phyloP scores from a whole-genome alignment of 2,113 vertebrate genomes.

The Nibea coibor region DNA sequence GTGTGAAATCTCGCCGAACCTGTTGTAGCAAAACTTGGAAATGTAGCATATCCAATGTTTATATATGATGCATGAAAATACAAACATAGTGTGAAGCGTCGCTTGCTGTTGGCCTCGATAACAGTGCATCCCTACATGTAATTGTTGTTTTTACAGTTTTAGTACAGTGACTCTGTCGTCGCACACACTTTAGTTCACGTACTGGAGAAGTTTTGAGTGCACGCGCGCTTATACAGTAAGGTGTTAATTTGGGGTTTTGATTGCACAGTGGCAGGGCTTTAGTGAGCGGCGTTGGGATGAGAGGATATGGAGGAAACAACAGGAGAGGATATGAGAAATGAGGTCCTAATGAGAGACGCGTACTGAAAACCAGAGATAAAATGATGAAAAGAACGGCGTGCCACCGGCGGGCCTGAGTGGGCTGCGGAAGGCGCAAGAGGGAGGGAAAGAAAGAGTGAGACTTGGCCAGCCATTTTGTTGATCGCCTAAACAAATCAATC shows the following conservation, averaged over 20 bases:
- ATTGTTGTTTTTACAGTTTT: neutral
- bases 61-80: neutral
- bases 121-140: neutral
- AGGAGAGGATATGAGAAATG: slow-evolving; percentile 36
- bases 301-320: slow-evolving; percentile 17
- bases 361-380: slow-evolving; percentile 55
- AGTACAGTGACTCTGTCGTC: neutral
- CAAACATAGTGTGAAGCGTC: neutral
- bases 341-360: slow-evolving; percentile 51
- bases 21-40: neutral
- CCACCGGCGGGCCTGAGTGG: slow-evolving; percentile 51
- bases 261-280: slow-evolving; percentile 24
- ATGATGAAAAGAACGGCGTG: slow-evolving; percentile 56
- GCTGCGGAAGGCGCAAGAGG: slow-evolving; percentile 45
- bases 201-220: slow-evolving; percentile 32
- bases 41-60: neutral
- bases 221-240: slow-evolving; percentile 13
- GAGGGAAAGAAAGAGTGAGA: slow-evolving; percentile 53
- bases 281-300: slow-evolving; percentile 9
- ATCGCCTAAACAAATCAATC: slow-evolving; percentile 84
- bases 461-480: slow-evolving; percentile 78
- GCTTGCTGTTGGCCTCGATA: neutral
- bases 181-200: neutral
- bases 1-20: neutral
- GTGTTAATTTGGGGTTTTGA: slow-evolving; percentile 48